These are phyloP conservation scores for Eudasyphora cyanicolor DNA, from an alignment of 2,888 invertebrate genomes.

Conservation along the genomic window DNA sequence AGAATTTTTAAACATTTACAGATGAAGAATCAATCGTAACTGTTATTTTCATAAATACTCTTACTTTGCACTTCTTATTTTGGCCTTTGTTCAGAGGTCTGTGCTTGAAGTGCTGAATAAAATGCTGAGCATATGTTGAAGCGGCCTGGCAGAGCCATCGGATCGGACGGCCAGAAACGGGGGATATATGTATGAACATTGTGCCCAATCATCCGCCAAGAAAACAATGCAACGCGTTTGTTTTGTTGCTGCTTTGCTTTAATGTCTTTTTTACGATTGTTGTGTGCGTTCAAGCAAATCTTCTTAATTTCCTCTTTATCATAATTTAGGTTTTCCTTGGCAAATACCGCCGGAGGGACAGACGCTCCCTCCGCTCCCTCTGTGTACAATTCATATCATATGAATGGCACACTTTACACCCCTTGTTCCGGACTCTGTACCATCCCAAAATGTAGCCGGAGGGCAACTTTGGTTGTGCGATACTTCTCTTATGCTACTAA, in stretches of 20 bases:
- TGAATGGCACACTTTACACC: neutral
- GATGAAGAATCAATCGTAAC: no score
- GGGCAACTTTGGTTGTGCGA: neutral
- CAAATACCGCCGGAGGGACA: neutral
- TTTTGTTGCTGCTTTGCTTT: slow-evolving; percentile 22
- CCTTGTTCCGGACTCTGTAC: no score
- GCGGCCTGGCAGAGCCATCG: neutral
- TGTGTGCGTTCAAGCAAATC: slow-evolving; percentile 62
- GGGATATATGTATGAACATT: neutral
- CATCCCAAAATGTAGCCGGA: neutral
- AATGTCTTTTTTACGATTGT: slow-evolving; percentile 35
- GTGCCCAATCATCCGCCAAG: slow-evolving; percentile 17
- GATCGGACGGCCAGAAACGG: neutral
- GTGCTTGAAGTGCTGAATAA: no score
- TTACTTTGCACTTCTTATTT: neutral
- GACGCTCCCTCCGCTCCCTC: neutral
- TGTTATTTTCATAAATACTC: neutral
- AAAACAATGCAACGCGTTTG: slow-evolving; percentile 47
- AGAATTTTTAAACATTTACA: no score
- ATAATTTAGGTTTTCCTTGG: slow-evolving; percentile 51
- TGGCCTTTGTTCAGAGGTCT: neutral
- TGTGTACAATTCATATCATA: neutral
- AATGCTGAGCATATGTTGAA: neutral
- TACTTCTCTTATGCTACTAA: neutral
- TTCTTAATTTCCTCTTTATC: slow-evolving; percentile 64